Percentiles rank a stretch among this genome's conserved stretches.
Conservation (phyloP, 1,140 invertebrate genomes). For the Chlorops oryzae region DNA sequence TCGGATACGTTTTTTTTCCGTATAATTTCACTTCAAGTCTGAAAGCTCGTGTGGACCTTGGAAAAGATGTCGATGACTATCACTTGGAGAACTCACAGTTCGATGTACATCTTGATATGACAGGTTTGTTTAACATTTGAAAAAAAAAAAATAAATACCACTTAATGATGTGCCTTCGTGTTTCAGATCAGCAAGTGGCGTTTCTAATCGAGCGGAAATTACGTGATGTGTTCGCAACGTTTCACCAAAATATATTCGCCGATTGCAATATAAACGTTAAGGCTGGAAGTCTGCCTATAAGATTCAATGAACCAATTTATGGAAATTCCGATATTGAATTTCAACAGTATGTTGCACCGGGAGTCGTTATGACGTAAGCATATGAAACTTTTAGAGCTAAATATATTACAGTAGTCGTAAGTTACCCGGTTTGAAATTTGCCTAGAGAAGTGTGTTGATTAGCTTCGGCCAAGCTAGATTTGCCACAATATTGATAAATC, state of each 20-base stretch:
- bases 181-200: conserved; percentile 61
- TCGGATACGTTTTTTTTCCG: conserved; percentile 66
- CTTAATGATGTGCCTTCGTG: conserved; percentile 31
- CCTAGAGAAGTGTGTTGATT: too few species aligned
- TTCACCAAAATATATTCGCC: conserved; percentile 52
- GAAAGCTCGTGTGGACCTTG: conserved; percentile 53
- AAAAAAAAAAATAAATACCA: neutral
- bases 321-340: conserved; percentile 60
- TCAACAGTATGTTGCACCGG: conserved; percentile 69
- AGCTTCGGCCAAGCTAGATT: too few species aligned
- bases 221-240: conserved; percentile 57
- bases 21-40: conserved; percentile 69
- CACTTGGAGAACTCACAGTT: conserved; percentile 57
- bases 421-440: too few species aligned
- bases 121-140: conserved; percentile 23
- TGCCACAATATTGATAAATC: too few species aligned
- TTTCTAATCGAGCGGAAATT: conserved; percentile 58
- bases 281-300: conserved; percentile 55
- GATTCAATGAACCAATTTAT: conserved; percentile 66
- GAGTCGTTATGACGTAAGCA: conserved; percentile 65
- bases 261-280: conserved; percentile 56
- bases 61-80: conserved; percentile 47
- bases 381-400: too few species aligned
- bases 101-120: conserved; percentile 50
- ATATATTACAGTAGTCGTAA: too few species aligned